Evolutionary conservation across 1,140 invertebrate genomes (phyloP).

Genomic region (Parapsyche elsis): DNA sequence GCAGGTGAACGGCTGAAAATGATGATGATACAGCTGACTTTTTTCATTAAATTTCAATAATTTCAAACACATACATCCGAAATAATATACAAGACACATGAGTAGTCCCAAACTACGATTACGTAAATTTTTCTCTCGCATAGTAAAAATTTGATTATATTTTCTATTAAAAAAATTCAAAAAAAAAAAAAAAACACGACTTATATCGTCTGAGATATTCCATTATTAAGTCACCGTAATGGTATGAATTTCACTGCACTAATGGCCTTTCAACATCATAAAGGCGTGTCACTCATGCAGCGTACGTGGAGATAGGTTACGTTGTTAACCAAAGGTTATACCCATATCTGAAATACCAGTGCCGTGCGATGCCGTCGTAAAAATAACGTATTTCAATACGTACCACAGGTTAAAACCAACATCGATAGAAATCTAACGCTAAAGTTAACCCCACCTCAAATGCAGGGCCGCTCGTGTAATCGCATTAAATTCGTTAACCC

Average conservation of each 20-base stretch:
- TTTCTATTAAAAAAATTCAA: too few relatives aligned
- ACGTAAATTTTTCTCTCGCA: too few relatives aligned
- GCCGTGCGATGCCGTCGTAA: neutral
- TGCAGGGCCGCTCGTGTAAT: neutral
- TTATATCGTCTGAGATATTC: too few relatives aligned
- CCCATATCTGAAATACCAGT: neutral
- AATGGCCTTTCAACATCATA: conserved; percentile 31
- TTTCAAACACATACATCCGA: too few relatives aligned
- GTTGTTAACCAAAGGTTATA: conserved; percentile 1
- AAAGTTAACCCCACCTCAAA: neutral
- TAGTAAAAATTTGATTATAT: too few relatives aligned
- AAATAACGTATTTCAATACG: neutral
- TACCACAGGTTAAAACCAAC: conserved; percentile 11
- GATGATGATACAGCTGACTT: too few relatives aligned
- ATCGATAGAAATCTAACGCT: neutral
- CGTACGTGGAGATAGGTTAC: neutral
- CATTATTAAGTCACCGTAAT: too few relatives aligned
- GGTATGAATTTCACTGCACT: neutral
- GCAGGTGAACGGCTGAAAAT: too few relatives aligned
- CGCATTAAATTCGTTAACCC: neutral
- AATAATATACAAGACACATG: too few relatives aligned
- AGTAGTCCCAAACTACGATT: too few relatives aligned
- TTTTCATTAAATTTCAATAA: too few relatives aligned
- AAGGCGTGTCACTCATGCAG: conserved; percentile 29
- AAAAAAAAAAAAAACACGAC: too few relatives aligned